A percentile compares a stretch with the other conserved stretches of the same genome.
phyloP scores from a whole-genome alignment of 1,140 invertebrate genomes.

The Hyposmocoma kahamanoa region DNA sequence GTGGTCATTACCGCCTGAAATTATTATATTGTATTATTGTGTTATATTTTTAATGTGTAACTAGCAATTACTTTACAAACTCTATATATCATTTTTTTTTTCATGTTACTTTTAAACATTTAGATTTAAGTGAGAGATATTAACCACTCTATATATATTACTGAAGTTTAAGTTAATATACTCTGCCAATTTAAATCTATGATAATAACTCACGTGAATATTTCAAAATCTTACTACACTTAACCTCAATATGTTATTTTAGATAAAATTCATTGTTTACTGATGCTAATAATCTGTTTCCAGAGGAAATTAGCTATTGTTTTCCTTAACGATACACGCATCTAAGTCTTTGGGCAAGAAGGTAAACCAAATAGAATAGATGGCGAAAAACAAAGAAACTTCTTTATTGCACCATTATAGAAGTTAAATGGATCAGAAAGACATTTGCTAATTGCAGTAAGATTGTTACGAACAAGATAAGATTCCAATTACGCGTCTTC shows the following conservation, averaged over 20 bases:
- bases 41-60: too few species aligned
- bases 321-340: slow-evolving; percentile 18
- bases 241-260: too few species aligned
- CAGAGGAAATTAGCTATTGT: slow-evolving; percentile 46
- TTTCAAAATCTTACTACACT: too few species aligned
- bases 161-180: too few species aligned
- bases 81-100: too few species aligned
- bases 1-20: too few species aligned
- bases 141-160: too few species aligned
- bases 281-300: slow-evolving; percentile 40
- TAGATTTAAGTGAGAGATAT: too few species aligned
- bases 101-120: too few species aligned
- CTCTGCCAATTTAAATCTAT: too few species aligned
- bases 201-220: slow-evolving; percentile 4
- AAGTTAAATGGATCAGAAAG: slow-evolving; percentile 3
- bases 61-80: too few species aligned
- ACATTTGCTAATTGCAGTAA: slow-evolving; percentile 1
- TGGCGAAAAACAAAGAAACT: not conserved
- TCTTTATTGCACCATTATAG: not conserved
- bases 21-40: too few species aligned
- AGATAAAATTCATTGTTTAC: slow-evolving; percentile 43
- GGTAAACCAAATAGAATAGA: not conserved
- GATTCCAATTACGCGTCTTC: not conserved
- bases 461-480: not conserved
- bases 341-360: not conserved